phyloP scores from a whole-genome alignment of 2,888 invertebrate genomes.

The Ctena decussata region DNA sequence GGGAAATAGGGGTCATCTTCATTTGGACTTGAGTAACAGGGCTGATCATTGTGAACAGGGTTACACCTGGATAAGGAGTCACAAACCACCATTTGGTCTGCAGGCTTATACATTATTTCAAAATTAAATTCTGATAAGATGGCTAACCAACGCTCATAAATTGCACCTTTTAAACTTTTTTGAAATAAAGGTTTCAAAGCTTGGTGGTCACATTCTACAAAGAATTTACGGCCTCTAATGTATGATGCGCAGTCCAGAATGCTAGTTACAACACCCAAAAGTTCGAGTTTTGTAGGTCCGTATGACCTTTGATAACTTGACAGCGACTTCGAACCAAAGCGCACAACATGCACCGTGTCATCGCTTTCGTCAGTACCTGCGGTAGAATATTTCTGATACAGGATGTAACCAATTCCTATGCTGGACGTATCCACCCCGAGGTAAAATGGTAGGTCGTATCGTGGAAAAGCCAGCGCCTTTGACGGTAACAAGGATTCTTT shows the following conservation, averaged over 20 bases:
- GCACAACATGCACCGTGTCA: slow-evolving; percentile 15
- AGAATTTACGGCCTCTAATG: slow-evolving; percentile 4
- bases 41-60: background rate
- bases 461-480: slow-evolving; percentile 12
- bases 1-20: slow-evolving; percentile 29
- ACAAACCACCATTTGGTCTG: background rate
- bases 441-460: slow-evolving; percentile 13
- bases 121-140: slow-evolving; percentile 22
- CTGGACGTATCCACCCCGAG: slow-evolving; percentile 12
- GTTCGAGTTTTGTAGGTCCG: slow-evolving; percentile 33
- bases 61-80: background rate
- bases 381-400: slow-evolving; percentile 34
- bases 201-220: slow-evolving; percentile 44
- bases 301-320: slow-evolving; percentile 19
- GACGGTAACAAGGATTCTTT: background rate
- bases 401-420: slow-evolving; percentile 27
- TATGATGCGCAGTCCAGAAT: slow-evolving; percentile 33
- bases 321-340: slow-evolving; percentile 42
- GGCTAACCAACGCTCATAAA: slow-evolving; percentile 30
- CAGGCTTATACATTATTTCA: slow-evolving; percentile 20
- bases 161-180: slow-evolving; percentile 3
- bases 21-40: background rate
- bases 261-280: slow-evolving; percentile 27
- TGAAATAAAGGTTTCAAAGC: slow-evolving; percentile 17
- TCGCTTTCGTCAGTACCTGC: too few species aligned